Evolutionary conservation across 2,888 invertebrate species (phyloP).

Genomic region (Oscheius onirici): DNA sequence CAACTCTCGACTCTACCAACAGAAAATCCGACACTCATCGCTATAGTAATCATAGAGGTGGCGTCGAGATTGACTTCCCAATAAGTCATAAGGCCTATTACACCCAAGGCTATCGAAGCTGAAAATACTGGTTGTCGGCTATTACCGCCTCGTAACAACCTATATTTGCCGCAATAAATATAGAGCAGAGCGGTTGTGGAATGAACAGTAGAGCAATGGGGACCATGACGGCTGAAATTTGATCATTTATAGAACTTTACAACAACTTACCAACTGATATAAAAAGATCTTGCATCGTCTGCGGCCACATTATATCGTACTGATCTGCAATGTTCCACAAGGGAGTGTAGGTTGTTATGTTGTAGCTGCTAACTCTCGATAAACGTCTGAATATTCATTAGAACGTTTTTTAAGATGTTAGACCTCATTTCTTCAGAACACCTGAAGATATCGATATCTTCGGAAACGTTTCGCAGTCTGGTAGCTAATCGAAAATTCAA

Average conservation of each 20-base stretch:
- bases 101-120: constrained; percentile 65
- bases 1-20: constrained; percentile 45
- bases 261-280: constrained; percentile 51
- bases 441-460: constrained; percentile 50
- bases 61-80: constrained; percentile 60
- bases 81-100: constrained; percentile 61
- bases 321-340: constrained; percentile 67
- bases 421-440: constrained; percentile 57
- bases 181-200: constrained; percentile 63
- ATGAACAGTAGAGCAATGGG: constrained; percentile 62
- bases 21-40: constrained; percentile 68
- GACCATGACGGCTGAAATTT: constrained; percentile 57
- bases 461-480: constrained; percentile 43
- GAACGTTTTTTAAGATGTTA: background rate
- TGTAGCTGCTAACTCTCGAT: constrained; percentile 36
- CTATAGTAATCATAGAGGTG: constrained; percentile 70
- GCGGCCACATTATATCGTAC: constrained; percentile 67
- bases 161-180: constrained; percentile 56
- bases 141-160: constrained; percentile 2
- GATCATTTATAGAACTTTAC: too few species aligned
- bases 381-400: constrained; percentile 41
- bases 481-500: constrained; percentile 58
- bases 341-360: constrained; percentile 55
- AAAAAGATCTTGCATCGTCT: constrained; percentile 65
- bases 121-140: background rate